Evolutionary conservation across 2,113 vertebrate genomes (phyloP), one percentile per base, ranked within the genome.

Genomic region (Zapus hudsonius): DNA sequence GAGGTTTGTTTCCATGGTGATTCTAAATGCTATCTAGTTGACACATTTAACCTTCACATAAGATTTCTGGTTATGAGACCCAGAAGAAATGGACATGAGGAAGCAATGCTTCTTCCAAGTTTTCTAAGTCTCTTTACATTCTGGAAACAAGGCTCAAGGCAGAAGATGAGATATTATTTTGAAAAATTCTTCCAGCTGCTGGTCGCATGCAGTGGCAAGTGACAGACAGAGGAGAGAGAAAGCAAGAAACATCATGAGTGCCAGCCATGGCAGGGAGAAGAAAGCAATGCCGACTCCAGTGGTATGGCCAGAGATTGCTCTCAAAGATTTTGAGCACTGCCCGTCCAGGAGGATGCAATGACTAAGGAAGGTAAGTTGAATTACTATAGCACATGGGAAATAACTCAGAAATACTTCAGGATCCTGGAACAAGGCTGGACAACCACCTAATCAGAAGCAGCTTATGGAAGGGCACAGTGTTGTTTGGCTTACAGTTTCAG

Each of bases 181-280:
- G 23, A n/a, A n/a, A n/a, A n/a, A n/a, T 27, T 36, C 69, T 70
- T 73, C 2, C 7, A 3, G 8, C 64, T 78, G 70, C 57, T 79
- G 40, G 7, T 3, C 20, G 20, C 0, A 5, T n/a, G 22, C 40
- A 66, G 64, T 7, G 25, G 11, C 10, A 55, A 15, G 47, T 57
- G 20, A 7, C 40, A 59, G 13, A 38, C 36, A 87, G 27, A 31
- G 3, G 2, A 38, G 9, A 1, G 31, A 16, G 5, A 25, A 87
- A 31, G 55, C 1, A 2, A n/a, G 42, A 52, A 42, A 5, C 16
- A 63, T 38, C 5, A 44, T 7, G 1, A 1, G 3, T 42, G 2
- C 5, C 36, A 33, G 9, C 3, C 7, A 15, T 5, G 10, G 11
- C 22, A 1, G 29, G 3, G 9, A 84, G 29, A 75, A 29, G n/a